A percentile compares a stretch with the other conserved stretches of the same genome.
Evolutionary conservation across 2,113 vertebrate species (phyloP).

Genomic region (Myodes glareolus): DNA sequence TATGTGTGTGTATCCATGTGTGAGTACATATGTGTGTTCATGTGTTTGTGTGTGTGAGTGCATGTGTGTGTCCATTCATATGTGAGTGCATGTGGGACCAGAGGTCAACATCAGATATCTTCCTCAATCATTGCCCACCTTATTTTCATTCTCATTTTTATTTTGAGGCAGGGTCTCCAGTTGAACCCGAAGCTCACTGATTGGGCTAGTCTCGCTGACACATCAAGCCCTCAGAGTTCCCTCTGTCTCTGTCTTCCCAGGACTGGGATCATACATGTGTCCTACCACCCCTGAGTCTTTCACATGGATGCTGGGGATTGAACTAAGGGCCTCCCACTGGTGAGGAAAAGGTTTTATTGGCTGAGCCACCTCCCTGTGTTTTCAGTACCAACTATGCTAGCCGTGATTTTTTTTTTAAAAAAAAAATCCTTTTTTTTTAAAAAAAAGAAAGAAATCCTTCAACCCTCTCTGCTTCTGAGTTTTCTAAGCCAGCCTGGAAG

Average conservation of each 20-base stretch:
- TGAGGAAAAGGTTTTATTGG: neutral
- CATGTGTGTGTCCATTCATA: too few relatives aligned
- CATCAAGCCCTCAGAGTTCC: neutral
- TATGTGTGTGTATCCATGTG: neutral
- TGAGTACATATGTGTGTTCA: neutral
- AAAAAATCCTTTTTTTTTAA: slow-evolving; percentile 4
- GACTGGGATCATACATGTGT: neutral
- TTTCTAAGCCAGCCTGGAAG: neutral
- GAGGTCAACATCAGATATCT: neutral
- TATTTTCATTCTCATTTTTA: neutral
- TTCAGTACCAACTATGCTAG: neutral
- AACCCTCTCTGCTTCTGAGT: slow-evolving; percentile 3
- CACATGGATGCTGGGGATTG: neutral
- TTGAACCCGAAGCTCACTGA: too few relatives aligned
- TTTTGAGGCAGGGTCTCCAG: neutral
- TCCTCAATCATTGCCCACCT: neutral
- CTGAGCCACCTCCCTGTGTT: neutral
- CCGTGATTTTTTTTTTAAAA: neutral
- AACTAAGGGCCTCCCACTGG: neutral
- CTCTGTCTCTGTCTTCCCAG: neutral
- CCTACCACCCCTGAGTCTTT: neutral
- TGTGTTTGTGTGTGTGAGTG: neutral
- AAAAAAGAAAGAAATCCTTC: neutral
- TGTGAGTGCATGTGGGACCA: neutral
- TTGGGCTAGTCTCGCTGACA: neutral